Evolutionary conservation across 2,888 invertebrate genomes (phyloP), one percentile per base, ranked within the genome.

Genomic region (Cryptosula pallasiana): DNA sequence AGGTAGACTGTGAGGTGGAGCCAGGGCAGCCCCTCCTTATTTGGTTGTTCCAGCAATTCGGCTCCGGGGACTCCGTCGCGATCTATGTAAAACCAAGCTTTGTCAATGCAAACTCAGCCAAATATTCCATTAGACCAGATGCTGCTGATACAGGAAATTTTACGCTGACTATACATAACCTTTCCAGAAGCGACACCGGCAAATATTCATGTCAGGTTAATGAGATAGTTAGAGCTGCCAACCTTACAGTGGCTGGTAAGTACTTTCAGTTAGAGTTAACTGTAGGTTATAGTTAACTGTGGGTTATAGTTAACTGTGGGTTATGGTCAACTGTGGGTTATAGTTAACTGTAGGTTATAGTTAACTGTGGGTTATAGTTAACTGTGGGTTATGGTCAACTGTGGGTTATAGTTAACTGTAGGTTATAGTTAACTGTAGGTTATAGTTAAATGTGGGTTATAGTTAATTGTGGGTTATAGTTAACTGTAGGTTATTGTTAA

Each of bases 161-260:
- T n/a, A 63, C 32, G 3, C 29, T 63, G 13, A 63, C 27, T 32
- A 63, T 63, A 32, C 29, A 63, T 27, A 63, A 63, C 27, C 63
- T 63, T 27, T 5, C 25, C 2, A 63, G 63, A 34, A 27, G n/a
- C 13, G 63, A 63, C n/a, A 25, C 32, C 27, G 63, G 63, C 9
- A 34, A 27, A 63, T 63, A 63, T n/a, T 29, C 63, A 13, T 63
- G 63, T 63, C 63, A 63, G 32, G 63, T 25, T 3, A n/a, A 63
- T 5, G 9, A 13, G 13, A 27, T 20, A 9, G 32, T 32, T 34
- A 20, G 27, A 32, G 34, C 29, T 3, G 63, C 63, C 20, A 63
- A 27, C 27, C 9, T 63, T 13, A 32, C 29, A 5, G 63, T 63
- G 27, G 63, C 63, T 32, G 63, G 63, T 63, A 63, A 63, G 63